phyloP scores from a whole-genome alignment of 1,140 invertebrate genomes.

The Oscheius sp. region DNA sequence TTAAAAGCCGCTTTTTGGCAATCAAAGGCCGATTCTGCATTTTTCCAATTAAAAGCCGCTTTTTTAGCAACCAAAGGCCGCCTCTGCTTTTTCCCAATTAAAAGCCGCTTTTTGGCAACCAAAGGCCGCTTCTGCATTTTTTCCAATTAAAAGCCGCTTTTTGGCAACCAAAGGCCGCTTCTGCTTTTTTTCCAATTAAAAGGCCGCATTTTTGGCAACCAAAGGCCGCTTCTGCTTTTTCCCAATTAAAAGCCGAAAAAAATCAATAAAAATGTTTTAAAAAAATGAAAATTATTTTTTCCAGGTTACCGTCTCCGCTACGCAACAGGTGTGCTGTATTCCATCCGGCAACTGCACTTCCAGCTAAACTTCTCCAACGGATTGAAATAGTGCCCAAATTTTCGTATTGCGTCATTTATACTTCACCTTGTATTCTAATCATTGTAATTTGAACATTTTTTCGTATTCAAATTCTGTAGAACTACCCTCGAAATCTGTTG shows the following conservation, averaged over 20 bases:
- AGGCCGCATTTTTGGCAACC: neutral
- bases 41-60: no score
- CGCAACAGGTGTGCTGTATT: slow-evolving; percentile 41
- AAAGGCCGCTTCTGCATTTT: neutral
- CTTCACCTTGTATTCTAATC: no score
- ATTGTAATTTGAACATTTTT: no score
- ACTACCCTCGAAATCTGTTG: no score
- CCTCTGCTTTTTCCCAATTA: no score
- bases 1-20: no score
- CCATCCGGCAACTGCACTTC: slow-evolving; percentile 40
- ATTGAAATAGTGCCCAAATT: no score
- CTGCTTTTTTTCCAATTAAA: neutral
- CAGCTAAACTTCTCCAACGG: neutral
- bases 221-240: neutral
- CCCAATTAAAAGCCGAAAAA: neutral
- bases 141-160: neutral
- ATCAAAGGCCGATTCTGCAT: no score
- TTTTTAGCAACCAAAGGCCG: no score
- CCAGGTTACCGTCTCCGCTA: slow-evolving; percentile 13
- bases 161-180: neutral
- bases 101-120: no score
- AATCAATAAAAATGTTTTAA: neutral
- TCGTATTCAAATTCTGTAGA: no score
- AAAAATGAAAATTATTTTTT: neutral
- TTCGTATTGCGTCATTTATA: no score